These are phyloP conservation scores for Agonopterix alstromeriana DNA, from an alignment of 2,888 invertebrate species.

Conservation along the genomic window DNA sequence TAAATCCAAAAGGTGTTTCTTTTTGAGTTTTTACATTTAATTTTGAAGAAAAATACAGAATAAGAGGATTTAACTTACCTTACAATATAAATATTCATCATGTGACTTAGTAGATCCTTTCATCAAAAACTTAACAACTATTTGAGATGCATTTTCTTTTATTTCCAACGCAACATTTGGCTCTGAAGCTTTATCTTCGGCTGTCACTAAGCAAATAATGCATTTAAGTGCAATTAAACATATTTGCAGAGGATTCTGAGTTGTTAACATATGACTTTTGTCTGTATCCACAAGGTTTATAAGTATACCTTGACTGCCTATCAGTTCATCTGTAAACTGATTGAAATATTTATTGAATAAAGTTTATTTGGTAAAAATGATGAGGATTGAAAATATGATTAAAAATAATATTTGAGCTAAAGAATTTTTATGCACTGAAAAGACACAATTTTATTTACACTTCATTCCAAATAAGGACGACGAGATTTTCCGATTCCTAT, in stretches of 20 bases:
- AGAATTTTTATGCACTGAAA: no score
- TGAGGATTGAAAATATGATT: no score
- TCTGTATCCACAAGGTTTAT: slow-evolving; percentile 40
- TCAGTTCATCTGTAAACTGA: slow-evolving; percentile 52
- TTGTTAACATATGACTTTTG: slow-evolving; percentile 19
- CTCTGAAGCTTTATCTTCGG: slow-evolving; percentile 34
- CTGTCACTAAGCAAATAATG: slow-evolving; percentile 34
- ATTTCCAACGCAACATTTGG: slow-evolving; percentile 26
- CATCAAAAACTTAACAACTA: slow-evolving; percentile 54
- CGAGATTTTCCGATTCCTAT: no score
- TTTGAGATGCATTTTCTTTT: slow-evolving; percentile 48
- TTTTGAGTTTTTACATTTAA: no score
- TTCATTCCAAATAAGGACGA: no score
- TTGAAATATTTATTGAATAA: slow-evolving; percentile 3
- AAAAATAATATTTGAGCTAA: no score
- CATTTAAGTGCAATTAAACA: slow-evolving; percentile 51
- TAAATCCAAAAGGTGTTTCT: no score
- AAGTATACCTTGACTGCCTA: slow-evolving; percentile 51
- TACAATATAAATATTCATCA: slow-evolving; percentile 67
- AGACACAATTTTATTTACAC: no score
- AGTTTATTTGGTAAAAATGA: no score
- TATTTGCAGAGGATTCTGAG: slow-evolving; percentile 43
- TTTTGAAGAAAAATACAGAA: no score
- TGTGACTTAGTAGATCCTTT: slow-evolving; percentile 40
- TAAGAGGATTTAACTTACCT: slow-evolving; percentile 37